Conservation (phyloP, 2,797 vertebrate genomes). For the Diceros bicornis region DNA sequence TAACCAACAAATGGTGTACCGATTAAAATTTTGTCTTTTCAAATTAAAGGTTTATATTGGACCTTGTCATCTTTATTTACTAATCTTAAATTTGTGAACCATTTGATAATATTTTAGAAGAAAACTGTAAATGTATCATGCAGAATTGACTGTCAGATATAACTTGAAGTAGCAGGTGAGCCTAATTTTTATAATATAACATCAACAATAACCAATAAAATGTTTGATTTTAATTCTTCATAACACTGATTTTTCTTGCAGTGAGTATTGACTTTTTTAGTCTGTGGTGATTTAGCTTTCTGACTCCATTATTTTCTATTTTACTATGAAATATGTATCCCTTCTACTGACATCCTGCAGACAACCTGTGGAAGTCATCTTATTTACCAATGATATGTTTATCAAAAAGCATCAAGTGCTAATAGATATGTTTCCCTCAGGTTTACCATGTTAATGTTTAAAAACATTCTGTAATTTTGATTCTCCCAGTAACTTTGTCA, state of each 20-base stretch:
- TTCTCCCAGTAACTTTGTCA: constrained; percentile 77
- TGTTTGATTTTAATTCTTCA: constrained; percentile 90
- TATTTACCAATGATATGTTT: constrained; percentile 95
- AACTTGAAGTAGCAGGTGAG: constrained; percentile 51
- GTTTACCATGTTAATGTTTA: constrained; percentile 87
- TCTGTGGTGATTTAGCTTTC: constrained; percentile 91
- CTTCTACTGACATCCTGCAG: constrained; percentile 94
- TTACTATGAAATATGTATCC: constrained; percentile 95
- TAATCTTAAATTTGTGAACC: constrained; percentile 6
- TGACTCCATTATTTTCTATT: constrained; percentile 95
- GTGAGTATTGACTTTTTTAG: constrained; percentile 92
- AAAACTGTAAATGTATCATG: not conserved
- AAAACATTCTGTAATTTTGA: constrained; percentile 78
- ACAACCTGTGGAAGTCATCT: constrained; percentile 95
- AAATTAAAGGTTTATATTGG: constrained; percentile 22
- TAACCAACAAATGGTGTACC: not conserved
- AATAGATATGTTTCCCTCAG: constrained; percentile 91
- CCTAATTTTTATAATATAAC: constrained; percentile 55
- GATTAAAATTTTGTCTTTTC: constrained; percentile 61
- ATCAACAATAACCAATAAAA: constrained; percentile 81
- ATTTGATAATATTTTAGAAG: constrained; percentile 54
- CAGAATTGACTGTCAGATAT: constrained; percentile 30
- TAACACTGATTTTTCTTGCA: constrained; percentile 82
- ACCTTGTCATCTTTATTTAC: constrained; percentile 28
- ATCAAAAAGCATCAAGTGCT: constrained; percentile 92